These are phyloP conservation scores for Gobius niger DNA, from an alignment of 2,113 vertebrate species.

Conservation along the genomic window DNA sequence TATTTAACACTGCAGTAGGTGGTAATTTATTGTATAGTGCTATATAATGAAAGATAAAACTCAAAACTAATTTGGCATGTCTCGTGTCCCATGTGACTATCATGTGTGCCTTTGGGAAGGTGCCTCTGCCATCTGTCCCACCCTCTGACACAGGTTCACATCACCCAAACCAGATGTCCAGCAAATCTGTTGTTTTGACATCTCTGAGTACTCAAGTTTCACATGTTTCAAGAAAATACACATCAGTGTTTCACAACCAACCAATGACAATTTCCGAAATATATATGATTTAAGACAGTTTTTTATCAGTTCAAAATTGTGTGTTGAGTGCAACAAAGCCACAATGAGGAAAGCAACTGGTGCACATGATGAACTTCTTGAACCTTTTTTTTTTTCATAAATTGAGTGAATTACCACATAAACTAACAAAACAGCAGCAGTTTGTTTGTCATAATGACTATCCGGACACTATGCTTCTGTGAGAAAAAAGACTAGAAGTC, in stretches of 20 bases:
- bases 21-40: neutral
- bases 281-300: no score
- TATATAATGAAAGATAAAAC: neutral
- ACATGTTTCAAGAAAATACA: neutral
- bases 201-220: conserved; percentile 10
- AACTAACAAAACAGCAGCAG: conserved; percentile 33
- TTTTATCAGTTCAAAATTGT: no score
- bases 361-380: no score
- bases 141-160: conserved; percentile 17
- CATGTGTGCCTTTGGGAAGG: conserved; percentile 34
- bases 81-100: neutral
- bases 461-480: conserved; percentile 27
- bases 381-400: no score
- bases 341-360: no score
- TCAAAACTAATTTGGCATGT: conserved; percentile 1
- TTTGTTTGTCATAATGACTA: conserved; percentile 51
- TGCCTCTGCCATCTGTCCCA: conserved; percentile 33
- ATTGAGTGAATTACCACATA: neutral
- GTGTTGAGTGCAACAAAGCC: no score
- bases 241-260: neutral
- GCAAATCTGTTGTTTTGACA: conserved; percentile 31
- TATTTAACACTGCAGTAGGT: neutral
- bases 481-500: conserved; percentile 47
- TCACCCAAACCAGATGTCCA: conserved; percentile 48
- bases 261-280: no score